A percentile compares a stretch with the other conserved stretches of the same genome.
Evolutionary conservation across 2,113 vertebrate species (phyloP).

Genomic region (Tricholaema leucomelas): DNA sequence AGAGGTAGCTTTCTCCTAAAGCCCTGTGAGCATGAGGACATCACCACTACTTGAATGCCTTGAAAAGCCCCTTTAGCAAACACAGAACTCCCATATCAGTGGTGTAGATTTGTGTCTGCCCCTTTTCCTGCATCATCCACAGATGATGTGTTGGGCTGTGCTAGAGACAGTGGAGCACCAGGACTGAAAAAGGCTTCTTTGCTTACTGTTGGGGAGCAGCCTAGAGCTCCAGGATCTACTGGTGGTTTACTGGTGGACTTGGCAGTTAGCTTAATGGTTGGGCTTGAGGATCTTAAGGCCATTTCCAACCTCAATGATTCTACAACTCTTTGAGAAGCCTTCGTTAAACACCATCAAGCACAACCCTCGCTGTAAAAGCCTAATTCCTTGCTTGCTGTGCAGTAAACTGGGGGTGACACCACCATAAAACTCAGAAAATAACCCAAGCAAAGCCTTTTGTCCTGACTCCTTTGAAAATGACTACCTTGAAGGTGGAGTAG

Average conservation of each 20-base stretch:
- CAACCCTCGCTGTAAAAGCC: neutral
- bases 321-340: neutral
- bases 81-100: neutral
- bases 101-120: neutral
- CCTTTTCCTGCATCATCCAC: neutral
- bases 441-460: neutral
- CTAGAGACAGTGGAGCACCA: neutral
- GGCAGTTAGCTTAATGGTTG: neutral
- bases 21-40: neutral
- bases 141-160: neutral
- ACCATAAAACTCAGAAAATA: neutral
- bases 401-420: neutral
- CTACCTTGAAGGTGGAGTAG: neutral
- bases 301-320: neutral
- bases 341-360: neutral
- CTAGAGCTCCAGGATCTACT: neutral
- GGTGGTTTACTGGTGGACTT: neutral
- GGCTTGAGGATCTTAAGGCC: neutral
- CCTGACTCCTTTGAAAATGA: neutral
- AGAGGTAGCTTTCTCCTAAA: neutral
- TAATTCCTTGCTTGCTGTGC: neutral
- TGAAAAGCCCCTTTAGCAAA: neutral
- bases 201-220: neutral
- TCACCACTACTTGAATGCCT: neutral
- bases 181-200: neutral